Conservation (phyloP, 2,888 invertebrate species). For the Willowsia nigromaculata region DNA sequence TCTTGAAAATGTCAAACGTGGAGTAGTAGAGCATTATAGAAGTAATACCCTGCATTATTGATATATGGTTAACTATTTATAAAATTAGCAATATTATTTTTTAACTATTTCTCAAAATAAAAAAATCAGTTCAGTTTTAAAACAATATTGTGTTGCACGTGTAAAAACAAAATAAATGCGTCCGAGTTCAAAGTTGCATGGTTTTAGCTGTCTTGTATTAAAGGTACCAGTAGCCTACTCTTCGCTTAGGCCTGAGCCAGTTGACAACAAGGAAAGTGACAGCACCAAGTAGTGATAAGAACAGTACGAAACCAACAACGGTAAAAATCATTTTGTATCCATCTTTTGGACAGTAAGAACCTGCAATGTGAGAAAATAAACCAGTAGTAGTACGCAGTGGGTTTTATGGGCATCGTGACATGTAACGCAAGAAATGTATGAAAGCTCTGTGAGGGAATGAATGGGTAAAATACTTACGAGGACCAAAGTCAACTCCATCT, state of each 20-base stretch:
- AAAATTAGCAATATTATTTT: background rate
- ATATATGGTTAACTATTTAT: background rate
- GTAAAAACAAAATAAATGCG: background rate
- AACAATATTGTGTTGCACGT: background rate
- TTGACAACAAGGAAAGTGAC: conserved; percentile 38
- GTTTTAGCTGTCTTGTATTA: background rate
- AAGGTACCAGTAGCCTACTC: conserved; percentile 35
- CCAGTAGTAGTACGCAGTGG: background rate
- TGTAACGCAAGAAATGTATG: background rate
- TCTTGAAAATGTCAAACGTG: background rate
- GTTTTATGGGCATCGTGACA: background rate
- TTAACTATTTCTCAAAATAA: background rate
- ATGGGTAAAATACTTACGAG: conserved; percentile 43
- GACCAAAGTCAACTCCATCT: conserved; percentile 59
- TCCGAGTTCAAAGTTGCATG: too few relatives aligned
- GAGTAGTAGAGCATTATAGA: background rate
- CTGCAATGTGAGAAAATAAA: too few relatives aligned
- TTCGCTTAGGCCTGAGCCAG: conserved; percentile 26
- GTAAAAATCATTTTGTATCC: conserved; percentile 53
- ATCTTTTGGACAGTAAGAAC: conserved; percentile 51
- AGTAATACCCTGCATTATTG: background rate
- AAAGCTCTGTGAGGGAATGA: background rate
- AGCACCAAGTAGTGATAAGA: conserved; percentile 46
- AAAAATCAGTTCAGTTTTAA: conserved; percentile 14
- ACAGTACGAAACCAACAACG: conserved; percentile 28